phyloP scores from a whole-genome alignment of 1,140 invertebrate species.

The Drosophila athabasca region DNA sequence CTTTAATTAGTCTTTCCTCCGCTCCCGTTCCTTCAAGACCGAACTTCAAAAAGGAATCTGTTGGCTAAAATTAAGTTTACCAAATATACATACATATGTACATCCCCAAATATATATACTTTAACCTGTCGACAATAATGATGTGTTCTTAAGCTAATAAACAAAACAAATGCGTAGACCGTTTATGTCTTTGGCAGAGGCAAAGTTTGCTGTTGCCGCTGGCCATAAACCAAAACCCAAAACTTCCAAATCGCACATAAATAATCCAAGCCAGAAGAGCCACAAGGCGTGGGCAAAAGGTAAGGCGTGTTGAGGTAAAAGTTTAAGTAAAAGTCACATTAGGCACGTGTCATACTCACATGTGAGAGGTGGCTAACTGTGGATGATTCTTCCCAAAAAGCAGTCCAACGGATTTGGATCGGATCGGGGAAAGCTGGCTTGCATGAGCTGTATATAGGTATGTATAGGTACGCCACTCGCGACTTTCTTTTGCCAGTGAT shows the following conservation, averaged over 20 bases:
- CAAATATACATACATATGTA: constrained; percentile 6
- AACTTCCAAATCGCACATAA: constrained; percentile 55
- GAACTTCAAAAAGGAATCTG: no score
- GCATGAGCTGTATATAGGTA: background rate
- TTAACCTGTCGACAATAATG: constrained; percentile 15
- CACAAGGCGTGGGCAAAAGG: background rate
- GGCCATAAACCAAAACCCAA: constrained; percentile 56
- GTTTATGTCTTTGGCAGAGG: constrained; percentile 33
- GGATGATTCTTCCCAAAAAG: background rate
- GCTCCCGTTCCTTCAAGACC: no score
- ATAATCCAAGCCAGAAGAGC: constrained; percentile 16
- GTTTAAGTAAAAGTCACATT: constrained; percentile 48
- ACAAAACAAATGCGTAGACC: constrained; percentile 4
- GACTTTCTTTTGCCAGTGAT: constrained; percentile 57
- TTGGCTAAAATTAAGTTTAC: no score
- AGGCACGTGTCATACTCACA: constrained; percentile 64
- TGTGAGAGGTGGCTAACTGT: constrained; percentile 24
- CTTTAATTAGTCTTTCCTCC: no score
- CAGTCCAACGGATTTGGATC: background rate
- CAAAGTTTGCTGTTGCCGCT: constrained; percentile 43
- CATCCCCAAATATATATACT: background rate
- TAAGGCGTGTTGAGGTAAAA: background rate
- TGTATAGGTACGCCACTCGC: constrained; percentile 15
- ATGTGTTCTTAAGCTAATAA: constrained; percentile 22
- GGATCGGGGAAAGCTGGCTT: constrained; percentile 15